These are phyloP conservation scores for Synanthedon myopaeformis DNA, from an alignment of 2,888 invertebrate species.

Conservation along the genomic window DNA sequence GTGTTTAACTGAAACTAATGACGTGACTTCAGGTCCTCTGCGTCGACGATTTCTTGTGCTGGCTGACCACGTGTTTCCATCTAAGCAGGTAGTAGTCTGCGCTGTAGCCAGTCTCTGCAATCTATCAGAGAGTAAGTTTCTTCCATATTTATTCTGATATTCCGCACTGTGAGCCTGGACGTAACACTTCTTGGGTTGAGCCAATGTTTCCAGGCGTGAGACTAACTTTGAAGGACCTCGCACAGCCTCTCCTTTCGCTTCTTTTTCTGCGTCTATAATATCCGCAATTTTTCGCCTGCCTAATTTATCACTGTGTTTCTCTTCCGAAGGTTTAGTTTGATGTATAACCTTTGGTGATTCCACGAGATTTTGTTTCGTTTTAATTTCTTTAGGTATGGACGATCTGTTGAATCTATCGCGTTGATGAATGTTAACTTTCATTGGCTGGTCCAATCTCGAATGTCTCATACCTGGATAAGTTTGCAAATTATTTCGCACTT, in stretches of 20 bases:
- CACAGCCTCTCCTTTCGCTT: conserved; percentile 59
- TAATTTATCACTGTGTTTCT: not conserved
- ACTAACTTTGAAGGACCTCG: conserved; percentile 40
- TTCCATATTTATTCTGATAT: conserved; percentile 32
- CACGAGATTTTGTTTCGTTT: conserved; percentile 9
- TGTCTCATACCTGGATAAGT: conserved; percentile 20
- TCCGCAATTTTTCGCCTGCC: conserved; percentile 34
- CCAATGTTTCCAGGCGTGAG: conserved; percentile 43
- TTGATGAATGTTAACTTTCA: conserved; percentile 14
- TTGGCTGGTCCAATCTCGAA: conserved; percentile 25
- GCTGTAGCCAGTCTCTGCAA: conserved; percentile 23
- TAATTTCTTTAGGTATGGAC: conserved; percentile 14
- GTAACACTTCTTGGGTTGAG: conserved; percentile 50
- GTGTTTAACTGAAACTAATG: conserved; percentile 14
- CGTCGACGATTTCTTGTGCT: conserved; percentile 15
- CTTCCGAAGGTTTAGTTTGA: not conserved
- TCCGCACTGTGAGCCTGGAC: conserved; percentile 44
- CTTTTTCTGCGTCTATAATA: conserved; percentile 51
- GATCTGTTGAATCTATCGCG: conserved; percentile 11
- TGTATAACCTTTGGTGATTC: not conserved
- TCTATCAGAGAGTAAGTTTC: conserved; percentile 27
- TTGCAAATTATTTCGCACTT: conserved; percentile 17
- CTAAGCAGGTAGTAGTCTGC: conserved; percentile 6
- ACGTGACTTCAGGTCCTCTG: conserved; percentile 2
- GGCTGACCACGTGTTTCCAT: conserved; percentile 11